A percentile compares a stretch with the other conserved stretches of the same genome.
phyloP scores from a whole-genome alignment of 1,140 invertebrate genomes.

The Macrobrachium rosenbergii region DNA sequence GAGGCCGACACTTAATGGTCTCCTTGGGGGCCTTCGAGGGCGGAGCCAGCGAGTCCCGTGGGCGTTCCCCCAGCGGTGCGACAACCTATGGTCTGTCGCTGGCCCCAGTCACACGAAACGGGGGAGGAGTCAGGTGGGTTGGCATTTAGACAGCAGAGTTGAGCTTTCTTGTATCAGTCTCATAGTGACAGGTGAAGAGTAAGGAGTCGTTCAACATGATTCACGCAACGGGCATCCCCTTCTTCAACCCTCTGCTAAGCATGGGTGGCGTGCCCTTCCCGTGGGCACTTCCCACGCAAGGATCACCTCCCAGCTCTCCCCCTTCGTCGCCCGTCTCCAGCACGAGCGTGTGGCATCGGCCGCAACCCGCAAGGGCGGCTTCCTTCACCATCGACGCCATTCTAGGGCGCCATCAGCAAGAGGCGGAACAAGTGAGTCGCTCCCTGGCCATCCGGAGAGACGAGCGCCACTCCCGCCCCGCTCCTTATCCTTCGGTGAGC shows the following conservation, averaged over 20 bases:
- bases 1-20: constrained; percentile 51
- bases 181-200: constrained; percentile 38
- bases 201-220: constrained; percentile 36
- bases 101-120: background rate
- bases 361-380: constrained; percentile 53
- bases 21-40: constrained; percentile 3
- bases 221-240: constrained; percentile 57
- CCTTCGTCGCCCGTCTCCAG: constrained; percentile 50
- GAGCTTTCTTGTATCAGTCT: constrained; percentile 35
- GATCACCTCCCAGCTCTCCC: constrained; percentile 48
- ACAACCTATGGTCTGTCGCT: background rate
- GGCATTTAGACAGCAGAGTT: constrained; percentile 45
- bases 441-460: constrained; percentile 30
- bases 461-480: constrained; percentile 38
- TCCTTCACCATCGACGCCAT: constrained; percentile 66
- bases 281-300: constrained; percentile 52
- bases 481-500: constrained; percentile 65
- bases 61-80: background rate
- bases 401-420: constrained; percentile 55
- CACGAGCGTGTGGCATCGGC: constrained; percentile 49
- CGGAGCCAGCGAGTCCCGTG: background rate
- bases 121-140: constrained; percentile 44
- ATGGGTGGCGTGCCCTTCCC: constrained; percentile 58
- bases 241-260: constrained; percentile 59
- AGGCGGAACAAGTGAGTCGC: constrained; percentile 45